Base-by-base conservation (phyloP, 2,888 invertebrate species). In the Aproaerema taeniolella region DNA sequence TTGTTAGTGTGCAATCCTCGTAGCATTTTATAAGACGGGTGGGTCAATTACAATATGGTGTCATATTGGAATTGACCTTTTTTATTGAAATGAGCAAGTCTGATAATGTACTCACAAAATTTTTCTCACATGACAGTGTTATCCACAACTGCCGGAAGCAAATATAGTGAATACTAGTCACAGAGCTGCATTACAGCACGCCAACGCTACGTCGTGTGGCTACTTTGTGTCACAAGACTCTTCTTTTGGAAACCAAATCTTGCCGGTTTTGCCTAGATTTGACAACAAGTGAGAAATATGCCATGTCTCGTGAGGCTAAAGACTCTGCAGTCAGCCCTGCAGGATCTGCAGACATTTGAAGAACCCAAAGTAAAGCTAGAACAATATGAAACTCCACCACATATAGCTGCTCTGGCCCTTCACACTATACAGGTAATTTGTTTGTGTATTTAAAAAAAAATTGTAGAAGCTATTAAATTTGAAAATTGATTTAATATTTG, bases 171-270 rank as follows among this genome's bases (percentile, higher is more conserved):
- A 89, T 51, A 91, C 92, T 20, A 88, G 89, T 17, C 91, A 92
- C 59, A 76, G 93, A 56, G 89, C 91, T 34, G 93, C 93, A 8
- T 69, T 94, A 33, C 91, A 94, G 70, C 93, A 93, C 78, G 95
- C 95, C 1, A 91, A 91, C 70, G 88, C 92, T 7, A 92, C 93
- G 46, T 97, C 97, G 8, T 92, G 94, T 64, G 97, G 97, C 14
- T 97, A 90, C 72, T 98, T 96, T 69, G 93, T 97, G 20, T 92
- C 95, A 0, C 97, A 97, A 79, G 97, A 98, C 67, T 97, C 97
- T 0, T 93, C 95, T 14, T 97, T 97, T 88, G 97, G 97, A 30
- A 98, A 98, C 72, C 90, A 95, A 44, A 97, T 97, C 61, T 82
- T 98, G 46, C 97, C 97, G 9, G 97, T 97, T 9, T 74, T 98